phyloP scores from a whole-genome alignment of 2,113 vertebrate genomes.

The Leiothrix lutea region DNA sequence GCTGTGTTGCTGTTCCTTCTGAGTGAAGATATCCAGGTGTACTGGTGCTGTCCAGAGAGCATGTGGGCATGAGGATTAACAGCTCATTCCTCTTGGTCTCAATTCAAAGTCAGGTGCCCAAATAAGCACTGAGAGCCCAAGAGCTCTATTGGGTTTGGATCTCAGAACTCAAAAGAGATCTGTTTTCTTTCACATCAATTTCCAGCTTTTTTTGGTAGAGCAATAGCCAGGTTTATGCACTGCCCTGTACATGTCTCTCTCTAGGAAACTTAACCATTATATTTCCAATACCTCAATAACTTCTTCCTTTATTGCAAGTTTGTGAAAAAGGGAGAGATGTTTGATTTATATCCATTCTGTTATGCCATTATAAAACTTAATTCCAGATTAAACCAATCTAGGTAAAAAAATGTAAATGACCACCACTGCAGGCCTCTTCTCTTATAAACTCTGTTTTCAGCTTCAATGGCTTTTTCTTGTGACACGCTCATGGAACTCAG shows the following conservation, averaged over 20 bases:
- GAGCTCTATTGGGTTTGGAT: not conserved
- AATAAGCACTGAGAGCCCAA: not conserved
- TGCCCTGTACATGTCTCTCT: not conserved
- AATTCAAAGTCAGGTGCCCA: not conserved
- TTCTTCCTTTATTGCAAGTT: not conserved
- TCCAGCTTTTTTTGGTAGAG: not conserved
- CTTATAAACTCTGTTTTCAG: not conserved
- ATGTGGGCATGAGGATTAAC: accelerated
- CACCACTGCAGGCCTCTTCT: not conserved
- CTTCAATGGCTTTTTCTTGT: not conserved
- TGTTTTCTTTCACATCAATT: not conserved
- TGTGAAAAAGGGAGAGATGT: not conserved
- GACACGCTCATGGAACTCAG: not conserved
- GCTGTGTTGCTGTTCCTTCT: not conserved
- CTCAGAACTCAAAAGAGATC: not conserved
- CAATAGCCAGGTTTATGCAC: not conserved
- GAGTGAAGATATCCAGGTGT: not conserved
- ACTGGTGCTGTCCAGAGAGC: not conserved
- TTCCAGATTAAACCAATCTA: not conserved
- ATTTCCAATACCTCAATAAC: not conserved
- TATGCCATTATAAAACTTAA: not conserved
- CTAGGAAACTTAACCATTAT: not conserved
- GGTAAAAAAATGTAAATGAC: not conserved
- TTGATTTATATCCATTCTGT: not conserved
- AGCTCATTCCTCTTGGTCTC: not conserved